Conservation (phyloP, 2,888 invertebrate genomes). For the Aspidiotus rigidus region DNA sequence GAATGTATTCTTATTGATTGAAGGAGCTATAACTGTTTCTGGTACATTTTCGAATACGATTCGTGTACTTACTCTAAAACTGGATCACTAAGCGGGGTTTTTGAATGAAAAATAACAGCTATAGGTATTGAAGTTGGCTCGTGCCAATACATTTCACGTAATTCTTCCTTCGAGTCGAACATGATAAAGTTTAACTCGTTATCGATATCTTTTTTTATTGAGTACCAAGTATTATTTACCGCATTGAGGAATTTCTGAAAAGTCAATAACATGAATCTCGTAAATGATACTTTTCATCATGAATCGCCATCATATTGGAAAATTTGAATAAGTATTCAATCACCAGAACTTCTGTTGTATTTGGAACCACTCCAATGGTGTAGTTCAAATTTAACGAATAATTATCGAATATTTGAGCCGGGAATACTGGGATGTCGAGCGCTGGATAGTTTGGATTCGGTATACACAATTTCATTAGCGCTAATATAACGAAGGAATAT, state of each 20-base stretch:
- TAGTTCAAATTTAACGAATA: slow-evolving; percentile 47
- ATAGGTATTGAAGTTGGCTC: slow-evolving; percentile 58
- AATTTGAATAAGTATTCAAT: slow-evolving; percentile 35
- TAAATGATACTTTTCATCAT: too few relatives aligned
- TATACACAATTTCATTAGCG: slow-evolving; percentile 61
- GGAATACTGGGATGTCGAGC: slow-evolving; percentile 54
- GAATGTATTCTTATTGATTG: too few relatives aligned
- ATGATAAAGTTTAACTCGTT: slow-evolving; percentile 54
- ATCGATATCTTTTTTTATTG: slow-evolving; percentile 1
- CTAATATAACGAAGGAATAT: slow-evolving; percentile 64
- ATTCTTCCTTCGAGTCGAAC: slow-evolving; percentile 56
- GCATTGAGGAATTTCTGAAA: slow-evolving; percentile 15
- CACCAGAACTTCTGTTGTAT: slow-evolving; percentile 50
- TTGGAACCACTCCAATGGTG: slow-evolving; percentile 60
- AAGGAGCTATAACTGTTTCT: background rate
- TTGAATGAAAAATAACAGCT: slow-evolving; percentile 56
- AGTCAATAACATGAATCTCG: background rate
- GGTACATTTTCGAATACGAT: too few relatives aligned
- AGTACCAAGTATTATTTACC: slow-evolving; percentile 18
- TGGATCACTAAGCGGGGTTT: slow-evolving; percentile 41
- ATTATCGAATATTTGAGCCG: slow-evolving; percentile 49
- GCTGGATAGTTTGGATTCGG: slow-evolving; percentile 68
- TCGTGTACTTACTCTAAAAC: slow-evolving; percentile 48
- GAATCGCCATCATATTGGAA: too few relatives aligned
- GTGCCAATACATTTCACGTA: slow-evolving; percentile 60